These are phyloP conservation scores for Melanotaenia duboulayi DNA, from an alignment of 2,113 vertebrate species.

Conservation along the genomic window DNA sequence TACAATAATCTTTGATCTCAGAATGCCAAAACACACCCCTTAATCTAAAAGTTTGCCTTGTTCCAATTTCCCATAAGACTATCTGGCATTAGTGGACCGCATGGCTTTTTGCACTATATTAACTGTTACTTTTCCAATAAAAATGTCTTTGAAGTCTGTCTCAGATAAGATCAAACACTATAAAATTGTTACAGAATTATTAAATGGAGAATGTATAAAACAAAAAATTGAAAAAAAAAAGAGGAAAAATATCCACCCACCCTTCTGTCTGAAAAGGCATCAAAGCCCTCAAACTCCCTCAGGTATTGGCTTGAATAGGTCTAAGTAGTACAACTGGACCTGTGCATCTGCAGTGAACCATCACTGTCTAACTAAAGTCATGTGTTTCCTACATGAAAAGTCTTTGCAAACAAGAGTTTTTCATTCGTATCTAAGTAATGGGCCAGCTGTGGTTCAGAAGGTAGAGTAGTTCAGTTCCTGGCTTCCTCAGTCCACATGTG, in stretches of 20 bases:
- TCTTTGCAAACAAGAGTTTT: slow-evolving; percentile 4
- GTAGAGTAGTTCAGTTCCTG: background rate
- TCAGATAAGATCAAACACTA: slow-evolving; percentile 78
- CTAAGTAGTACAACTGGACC: slow-evolving; percentile 31
- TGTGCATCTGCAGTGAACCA: slow-evolving; percentile 23
- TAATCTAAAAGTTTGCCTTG: slow-evolving; percentile 31
- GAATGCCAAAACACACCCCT: slow-evolving; percentile 33
- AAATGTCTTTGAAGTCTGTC: slow-evolving; percentile 75
- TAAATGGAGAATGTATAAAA: slow-evolving; percentile 38
- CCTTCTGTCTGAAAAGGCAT: slow-evolving; percentile 45
- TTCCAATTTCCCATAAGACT: slow-evolving; percentile 17
- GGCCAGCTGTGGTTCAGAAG: background rate
- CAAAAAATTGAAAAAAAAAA: slow-evolving; percentile 5
- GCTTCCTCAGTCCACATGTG: background rate
- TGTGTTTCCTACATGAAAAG: background rate
- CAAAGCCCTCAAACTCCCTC: slow-evolving; percentile 37
- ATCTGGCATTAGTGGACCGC: slow-evolving; percentile 22
- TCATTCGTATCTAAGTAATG: background rate
- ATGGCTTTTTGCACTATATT: slow-evolving; percentile 30
- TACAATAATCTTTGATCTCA: slow-evolving; percentile 49
- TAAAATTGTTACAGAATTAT: slow-evolving; percentile 64
- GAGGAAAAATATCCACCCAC: slow-evolving; percentile 10
- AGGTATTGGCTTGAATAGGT: slow-evolving; percentile 32
- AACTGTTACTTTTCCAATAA: slow-evolving; percentile 39
- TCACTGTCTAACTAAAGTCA: slow-evolving; percentile 8